A percentile compares a stretch with the other conserved stretches of the same genome.
Conservation (phyloP, 2,888 invertebrate genomes). For the Andricus quercusramuli region DNA sequence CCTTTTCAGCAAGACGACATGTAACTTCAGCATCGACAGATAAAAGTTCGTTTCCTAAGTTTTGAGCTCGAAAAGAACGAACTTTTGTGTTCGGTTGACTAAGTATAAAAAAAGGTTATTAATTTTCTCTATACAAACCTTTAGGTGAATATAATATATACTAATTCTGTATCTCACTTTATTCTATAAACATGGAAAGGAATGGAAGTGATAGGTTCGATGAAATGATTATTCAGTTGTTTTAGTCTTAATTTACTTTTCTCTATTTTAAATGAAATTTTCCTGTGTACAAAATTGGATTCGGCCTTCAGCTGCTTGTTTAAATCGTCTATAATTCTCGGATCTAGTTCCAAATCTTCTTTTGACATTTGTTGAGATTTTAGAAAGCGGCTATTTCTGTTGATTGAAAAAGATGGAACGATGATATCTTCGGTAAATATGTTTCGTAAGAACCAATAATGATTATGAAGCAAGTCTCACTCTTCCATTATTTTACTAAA, state of each 20-base stretch:
- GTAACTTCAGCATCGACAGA: constrained; percentile 81
- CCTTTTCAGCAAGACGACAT: constrained; percentile 82
- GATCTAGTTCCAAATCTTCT: constrained; percentile 85
- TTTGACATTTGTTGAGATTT: constrained; percentile 81
- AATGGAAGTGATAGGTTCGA: constrained; percentile 80
- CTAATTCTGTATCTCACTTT: constrained; percentile 61
- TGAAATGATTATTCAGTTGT: constrained; percentile 85
- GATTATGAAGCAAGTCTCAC: constrained; percentile 65
- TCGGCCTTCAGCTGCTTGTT: constrained; percentile 82
- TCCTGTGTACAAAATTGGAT: constrained; percentile 83
- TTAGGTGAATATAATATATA: constrained; percentile 10
- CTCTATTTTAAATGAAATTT: constrained; percentile 85
- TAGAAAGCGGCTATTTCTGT: constrained; percentile 82
- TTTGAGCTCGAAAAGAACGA: constrained; percentile 83
- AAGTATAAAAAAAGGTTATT: not conserved
- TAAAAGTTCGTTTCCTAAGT: constrained; percentile 81
- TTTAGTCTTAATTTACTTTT: constrained; percentile 83
- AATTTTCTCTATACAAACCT: not conserved
- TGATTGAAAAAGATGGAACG: not conserved
- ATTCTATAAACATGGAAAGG: constrained; percentile 73
- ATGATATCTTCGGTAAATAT: not conserved
- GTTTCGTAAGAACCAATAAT: constrained; percentile 12
- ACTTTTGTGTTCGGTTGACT: constrained; percentile 75
- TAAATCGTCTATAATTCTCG: constrained; percentile 83
- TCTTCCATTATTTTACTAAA: constrained; percentile 81